phyloP scores from a whole-genome alignment of 35 echinoderm and acorn worm species.

The Chiridota heheva region DNA sequence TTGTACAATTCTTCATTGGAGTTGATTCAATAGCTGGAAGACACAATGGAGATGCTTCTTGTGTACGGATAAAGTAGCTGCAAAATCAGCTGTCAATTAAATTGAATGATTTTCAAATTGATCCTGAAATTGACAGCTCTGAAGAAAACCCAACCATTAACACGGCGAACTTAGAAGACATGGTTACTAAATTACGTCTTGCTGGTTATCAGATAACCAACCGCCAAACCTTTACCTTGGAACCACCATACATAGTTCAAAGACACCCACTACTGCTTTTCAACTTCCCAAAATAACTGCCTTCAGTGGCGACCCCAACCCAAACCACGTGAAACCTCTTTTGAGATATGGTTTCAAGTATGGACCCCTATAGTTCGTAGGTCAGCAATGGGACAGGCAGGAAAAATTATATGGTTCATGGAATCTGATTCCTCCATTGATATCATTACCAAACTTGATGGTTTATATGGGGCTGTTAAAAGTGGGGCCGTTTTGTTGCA shows the following conservation, averaged over 20 bases:
- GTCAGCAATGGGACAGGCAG: constrained; percentile 21
- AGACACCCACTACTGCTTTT: constrained; percentile 3
- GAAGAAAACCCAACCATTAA: background rate
- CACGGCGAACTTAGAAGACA: background rate
- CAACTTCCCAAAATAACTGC: constrained; percentile 2
- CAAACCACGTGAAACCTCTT: background rate
- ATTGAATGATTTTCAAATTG: background rate
- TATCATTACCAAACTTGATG: constrained; percentile 19
- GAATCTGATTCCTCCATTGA: constrained; percentile 2
- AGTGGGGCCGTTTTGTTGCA: constrained; percentile 23
- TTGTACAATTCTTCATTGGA: no score
- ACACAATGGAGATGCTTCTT: background rate
- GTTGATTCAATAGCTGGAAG: background rate
- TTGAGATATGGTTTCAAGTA: constrained; percentile 1
- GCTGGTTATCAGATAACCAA: no score
- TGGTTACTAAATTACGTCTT: no score
- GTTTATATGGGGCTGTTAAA: constrained; percentile 32
- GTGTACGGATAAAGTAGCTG: background rate
- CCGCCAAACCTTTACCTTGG: background rate
- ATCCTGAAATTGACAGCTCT: background rate
- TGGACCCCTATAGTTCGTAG: constrained; percentile 1
- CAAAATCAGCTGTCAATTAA: background rate
- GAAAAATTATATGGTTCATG: background rate
- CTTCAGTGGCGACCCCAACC: constrained; percentile 21
- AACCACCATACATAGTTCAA: background rate